Base-by-base conservation (phyloP, 2,888 invertebrate species). In the Rotaria macrura region DNA sequence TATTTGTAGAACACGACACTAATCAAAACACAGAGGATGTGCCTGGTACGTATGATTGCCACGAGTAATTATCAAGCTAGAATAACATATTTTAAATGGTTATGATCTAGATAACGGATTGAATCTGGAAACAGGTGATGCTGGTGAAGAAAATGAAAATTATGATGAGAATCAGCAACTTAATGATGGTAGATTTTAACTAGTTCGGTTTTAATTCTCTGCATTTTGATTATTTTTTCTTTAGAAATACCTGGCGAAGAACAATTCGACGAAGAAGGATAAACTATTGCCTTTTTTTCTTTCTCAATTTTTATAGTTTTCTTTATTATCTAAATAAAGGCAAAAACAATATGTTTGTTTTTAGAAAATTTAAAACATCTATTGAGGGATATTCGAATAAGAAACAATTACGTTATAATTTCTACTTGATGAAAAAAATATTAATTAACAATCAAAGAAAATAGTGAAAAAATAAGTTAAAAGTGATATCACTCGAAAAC, bases 251-350 rank as follows among this genome's bases (percentile, higher is more conserved):
- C 40, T 14, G 79, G 79, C 14, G 79, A 79, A 43, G 43, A 79
- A n/a, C 79, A 79, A 79, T 79, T 79, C n/a, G 43, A 79, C 4
- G 79, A 79, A 43, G 79, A 79, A 43, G 43, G 43, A 79, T 79
- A 25, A 79, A 65, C 65, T 65, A 29, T 14, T 29, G 14, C 6
- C 10, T 23, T 23, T 65, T 65, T 29, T 38, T 65, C 29, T 65
- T 34, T 65, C 65, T 20, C 65, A 34, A 20, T 34, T 34, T 65
- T 34, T 38, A 9, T 57, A 1, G 29, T 65, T 65, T 65, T 29
- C 38, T 65, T 9, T 65, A 65, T 65, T 65, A 65, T 65, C 65
- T 65, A 65, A 65, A 65, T 65, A 65, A 65, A 65, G 65, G 65
- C n/a, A 65, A 57, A n/a, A 12, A 65, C 34, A 34, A 65, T 38